Base-by-base conservation (phyloP, 2,888 invertebrate genomes). In the Chorisops tibialis region DNA sequence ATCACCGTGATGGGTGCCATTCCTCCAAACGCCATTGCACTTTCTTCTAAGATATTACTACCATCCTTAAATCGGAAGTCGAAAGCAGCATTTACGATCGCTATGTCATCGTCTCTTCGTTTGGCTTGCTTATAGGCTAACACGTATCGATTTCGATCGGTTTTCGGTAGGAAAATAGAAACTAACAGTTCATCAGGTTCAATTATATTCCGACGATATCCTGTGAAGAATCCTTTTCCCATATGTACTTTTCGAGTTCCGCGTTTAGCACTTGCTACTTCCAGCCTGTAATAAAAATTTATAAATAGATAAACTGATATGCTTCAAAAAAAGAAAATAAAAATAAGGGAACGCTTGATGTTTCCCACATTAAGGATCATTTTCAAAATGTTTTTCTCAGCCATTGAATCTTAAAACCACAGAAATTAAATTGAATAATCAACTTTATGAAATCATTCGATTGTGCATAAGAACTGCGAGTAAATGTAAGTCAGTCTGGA, bases 51-150 rank as follows among this genome's bases (percentile, higher is more conserved):
- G n/a, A 80, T 75, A 65, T 80, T 79, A 1, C 79, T 78, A 39
- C 77, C 72, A 4, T 80, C 73, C 69, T 85, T 75, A 65, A 95
- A 85, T 49, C 73, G 77, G 0, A 95, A 84, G 72, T 87, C 87
- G 67, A 95, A 82, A 0, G 90, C 89, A 61, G 89, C 87, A 71
- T 95, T 97, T 0, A 96, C 96, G 69, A 97, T 95, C 2, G 96
- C 93, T 68, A 97, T 96, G 74, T 97, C 97, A 74, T 97, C 96
- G 70, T 97, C 96, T 61, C 91, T 82, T 64, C 97, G 80, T 70
- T 89, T 87, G 0, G 96, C 89, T 81, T 96, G 96, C 75, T 97
- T 97, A 73, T 89, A 94, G 0, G 90, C 90, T 70, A 87, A 84
- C 71, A 93, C 87, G 78, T 85, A 88, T 79, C 93, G 89, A 70